phyloP scores from a whole-genome alignment of 1,140 invertebrate genomes.

The Scaptomyza montana region DNA sequence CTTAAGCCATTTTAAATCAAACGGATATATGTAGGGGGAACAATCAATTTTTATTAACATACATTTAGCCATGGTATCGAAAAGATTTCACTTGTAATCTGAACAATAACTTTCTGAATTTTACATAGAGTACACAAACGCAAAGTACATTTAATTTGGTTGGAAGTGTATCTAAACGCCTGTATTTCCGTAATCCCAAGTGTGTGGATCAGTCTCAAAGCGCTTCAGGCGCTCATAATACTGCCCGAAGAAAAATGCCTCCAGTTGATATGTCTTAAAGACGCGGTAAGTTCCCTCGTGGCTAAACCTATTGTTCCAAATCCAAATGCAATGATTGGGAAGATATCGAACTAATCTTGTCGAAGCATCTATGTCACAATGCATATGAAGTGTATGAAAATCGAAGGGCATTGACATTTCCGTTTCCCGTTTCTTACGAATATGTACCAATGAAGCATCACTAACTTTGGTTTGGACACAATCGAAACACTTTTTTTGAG shows the following conservation, averaged over 20 bases:
- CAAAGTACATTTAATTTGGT: background rate
- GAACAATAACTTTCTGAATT: background rate
- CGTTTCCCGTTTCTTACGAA: background rate
- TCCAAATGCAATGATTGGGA: conserved; percentile 57
- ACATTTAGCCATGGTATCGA: too few species aligned
- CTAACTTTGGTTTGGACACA: background rate
- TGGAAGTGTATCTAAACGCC: background rate
- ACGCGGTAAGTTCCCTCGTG: conserved; percentile 22
- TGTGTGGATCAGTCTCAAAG: conserved; percentile 32
- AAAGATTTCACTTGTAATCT: too few species aligned
- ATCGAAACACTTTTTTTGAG: background rate
- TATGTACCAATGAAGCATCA: background rate
- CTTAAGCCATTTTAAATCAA: too few species aligned
- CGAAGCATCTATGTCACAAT: conserved; percentile 5
- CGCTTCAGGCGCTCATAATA: conserved; percentile 42
- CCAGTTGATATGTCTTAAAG: conserved; percentile 47
- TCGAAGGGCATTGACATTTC: conserved; percentile 10
- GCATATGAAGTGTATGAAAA: conserved; percentile 27
- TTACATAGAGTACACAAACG: background rate
- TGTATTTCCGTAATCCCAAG: background rate
- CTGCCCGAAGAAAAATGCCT: conserved; percentile 39
- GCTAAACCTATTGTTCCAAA: conserved; percentile 35
- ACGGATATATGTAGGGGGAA: too few species aligned
- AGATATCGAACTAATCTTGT: background rate
- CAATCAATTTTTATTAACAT: too few species aligned